Conservation (phyloP, 2,888 invertebrate species). For the Deladenus siricidicola region DNA sequence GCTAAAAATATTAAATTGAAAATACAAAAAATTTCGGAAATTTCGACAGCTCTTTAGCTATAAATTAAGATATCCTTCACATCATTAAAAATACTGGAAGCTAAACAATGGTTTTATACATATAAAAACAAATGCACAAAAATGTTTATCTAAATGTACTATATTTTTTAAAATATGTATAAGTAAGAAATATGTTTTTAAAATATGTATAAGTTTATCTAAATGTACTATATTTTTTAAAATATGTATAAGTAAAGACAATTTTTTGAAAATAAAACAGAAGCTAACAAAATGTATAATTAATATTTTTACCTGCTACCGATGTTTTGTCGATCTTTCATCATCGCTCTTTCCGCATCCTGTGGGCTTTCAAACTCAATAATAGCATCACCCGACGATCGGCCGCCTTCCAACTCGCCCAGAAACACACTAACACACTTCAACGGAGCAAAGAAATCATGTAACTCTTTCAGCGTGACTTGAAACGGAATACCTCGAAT, state of each 20-base stretch:
- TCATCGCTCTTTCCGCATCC: constrained; percentile 34
- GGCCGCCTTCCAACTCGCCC: constrained; percentile 28
- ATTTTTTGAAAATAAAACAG: background rate
- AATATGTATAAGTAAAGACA: too few relatives aligned
- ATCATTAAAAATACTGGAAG: too few relatives aligned
- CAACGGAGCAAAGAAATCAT: constrained; percentile 42
- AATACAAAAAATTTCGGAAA: background rate
- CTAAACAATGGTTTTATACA: too few relatives aligned
- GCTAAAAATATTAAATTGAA: too few relatives aligned
- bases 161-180: too few relatives aligned
- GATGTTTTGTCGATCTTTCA: constrained; percentile 36
- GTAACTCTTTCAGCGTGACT: constrained; percentile 31
- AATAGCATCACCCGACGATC: constrained; percentile 44
- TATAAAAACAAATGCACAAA: too few relatives aligned
- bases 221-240: too few relatives aligned
- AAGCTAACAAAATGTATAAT: too few relatives aligned
- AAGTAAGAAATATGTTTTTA: too few relatives aligned
- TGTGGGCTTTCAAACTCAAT: constrained; percentile 36
- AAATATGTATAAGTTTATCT: too few relatives aligned
- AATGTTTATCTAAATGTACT: too few relatives aligned
- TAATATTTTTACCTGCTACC: constrained; percentile 11
- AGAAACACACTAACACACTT: constrained; percentile 33
- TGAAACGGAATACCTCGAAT: constrained; percentile 48
- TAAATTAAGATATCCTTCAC: too few relatives aligned
- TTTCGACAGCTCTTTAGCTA: background rate